phyloP scores from a whole-genome alignment of 2,888 invertebrate species.

The Caenorhabditis angaria region DNA sequence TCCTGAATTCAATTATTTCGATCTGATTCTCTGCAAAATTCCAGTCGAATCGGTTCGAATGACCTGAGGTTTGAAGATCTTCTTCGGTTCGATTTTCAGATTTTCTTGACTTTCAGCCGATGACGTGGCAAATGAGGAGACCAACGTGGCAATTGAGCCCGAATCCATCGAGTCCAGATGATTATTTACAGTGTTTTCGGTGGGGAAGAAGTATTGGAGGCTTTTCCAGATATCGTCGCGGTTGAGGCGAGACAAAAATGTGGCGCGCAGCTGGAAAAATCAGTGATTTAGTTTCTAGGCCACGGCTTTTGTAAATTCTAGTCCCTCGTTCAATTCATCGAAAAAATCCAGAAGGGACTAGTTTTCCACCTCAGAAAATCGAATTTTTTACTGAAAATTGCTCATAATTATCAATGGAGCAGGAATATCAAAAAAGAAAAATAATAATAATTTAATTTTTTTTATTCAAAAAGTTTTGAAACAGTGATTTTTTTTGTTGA shows the following conservation, averaged over 20 bases:
- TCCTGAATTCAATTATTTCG: slow-evolving; percentile 13
- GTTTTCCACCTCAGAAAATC: too few species aligned
- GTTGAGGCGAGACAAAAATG: slow-evolving; percentile 64
- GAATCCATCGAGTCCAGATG: slow-evolving; percentile 7
- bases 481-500: too few species aligned
- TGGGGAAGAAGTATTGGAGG: slow-evolving; percentile 59
- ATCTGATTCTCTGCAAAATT: slow-evolving; percentile 36
- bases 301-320: not conserved
- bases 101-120: not conserved
- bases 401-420: too few species aligned
- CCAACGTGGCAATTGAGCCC: slow-evolving; percentile 20
- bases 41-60: slow-evolving; percentile 27
- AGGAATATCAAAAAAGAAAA: too few species aligned
- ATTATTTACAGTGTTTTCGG: slow-evolving; percentile 9
- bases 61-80: slow-evolving; percentile 17
- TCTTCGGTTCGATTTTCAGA: slow-evolving; percentile 7
- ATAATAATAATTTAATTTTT: too few species aligned
- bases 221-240: slow-evolving; percentile 58
- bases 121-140: slow-evolving; percentile 17
- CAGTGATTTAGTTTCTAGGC: not conserved
- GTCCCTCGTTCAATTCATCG: not conserved
- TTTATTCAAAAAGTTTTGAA: too few species aligned
- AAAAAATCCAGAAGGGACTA: too few species aligned
- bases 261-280: slow-evolving; percentile 65
- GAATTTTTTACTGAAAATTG: too few species aligned